Base-by-base conservation (phyloP, 2,797 vertebrate genomes). In the Myripristis murdjan region DNA sequence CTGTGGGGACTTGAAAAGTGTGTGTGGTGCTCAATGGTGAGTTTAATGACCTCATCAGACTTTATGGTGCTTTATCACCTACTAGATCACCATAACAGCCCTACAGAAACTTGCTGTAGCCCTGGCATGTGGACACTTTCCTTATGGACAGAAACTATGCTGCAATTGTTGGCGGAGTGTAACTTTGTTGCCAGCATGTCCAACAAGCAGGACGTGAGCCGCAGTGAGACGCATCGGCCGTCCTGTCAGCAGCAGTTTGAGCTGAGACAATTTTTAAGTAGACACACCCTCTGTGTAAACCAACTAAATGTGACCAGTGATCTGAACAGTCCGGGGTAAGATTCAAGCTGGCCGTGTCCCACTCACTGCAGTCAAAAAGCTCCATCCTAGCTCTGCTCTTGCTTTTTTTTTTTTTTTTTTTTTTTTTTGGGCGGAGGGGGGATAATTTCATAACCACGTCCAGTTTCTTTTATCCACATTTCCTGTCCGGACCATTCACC, bases 231-330 rank as follows among this genome's bases (percentile, higher is more conserved):
- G 67, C 57, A 48, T 43, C 68, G 71, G 58, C 81, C 3, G 47
- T 49, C 62, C 5, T 28, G 49, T 80, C 56, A 66, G 71, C 59
- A 70, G 67, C 77, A 80, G 79, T n/a, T 80, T 44, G 62, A 71
- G 56, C 14, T 37, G 41, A 56, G 52, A 54, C 24, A n/a, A 18
- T 54, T 56, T 44, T 80, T 79, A 82, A 91, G 83, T 74, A 87
- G 92, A 94, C 93, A 94, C 93, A 92, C 93, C 93, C 93, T 92
- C 79, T 46, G 71, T 77, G 73, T 84, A 88, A 89, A 89, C 84
- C 35, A 76, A 77, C 75, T 84, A 89, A 74, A 87, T 65, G 67
- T 58, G 57, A 67, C 77, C 55, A 47, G 43, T 33, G 10, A 66
- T 31, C 11, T 4, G 28, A 66, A 20, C 59, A 58, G 3, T 53